These are phyloP conservation scores for Eriocheir sinensis DNA, from an alignment of 1,140 invertebrate genomes.

Conservation along the genomic window DNA sequence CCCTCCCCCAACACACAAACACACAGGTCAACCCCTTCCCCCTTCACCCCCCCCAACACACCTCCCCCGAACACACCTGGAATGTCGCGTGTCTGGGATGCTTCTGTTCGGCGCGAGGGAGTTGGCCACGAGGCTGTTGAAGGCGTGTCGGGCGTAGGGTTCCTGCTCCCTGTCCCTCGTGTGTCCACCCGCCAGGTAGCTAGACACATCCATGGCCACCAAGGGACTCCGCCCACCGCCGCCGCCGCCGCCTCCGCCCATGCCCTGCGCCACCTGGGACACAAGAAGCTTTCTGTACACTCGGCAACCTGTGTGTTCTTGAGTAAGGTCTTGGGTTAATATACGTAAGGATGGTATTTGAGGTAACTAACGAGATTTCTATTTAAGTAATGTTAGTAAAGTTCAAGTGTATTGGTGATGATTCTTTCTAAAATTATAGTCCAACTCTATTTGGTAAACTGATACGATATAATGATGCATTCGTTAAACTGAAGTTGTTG, in stretches of 20 bases:
- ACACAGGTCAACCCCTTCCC: too few relatives aligned
- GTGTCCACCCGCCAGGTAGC: conserved; percentile 39
- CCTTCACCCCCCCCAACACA: too few relatives aligned
- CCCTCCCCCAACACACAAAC: too few relatives aligned
- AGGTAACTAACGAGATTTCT: too few relatives aligned
- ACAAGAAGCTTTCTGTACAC: background rate
- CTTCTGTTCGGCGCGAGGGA: background rate
- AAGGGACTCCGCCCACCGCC: background rate
- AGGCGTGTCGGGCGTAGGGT: conserved; percentile 53
- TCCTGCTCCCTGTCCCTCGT: conserved; percentile 40
- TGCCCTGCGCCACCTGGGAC: background rate
- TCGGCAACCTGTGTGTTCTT: background rate
- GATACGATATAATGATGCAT: too few relatives aligned
- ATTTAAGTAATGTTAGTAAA: too few relatives aligned
- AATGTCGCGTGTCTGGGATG: conserved; percentile 32
- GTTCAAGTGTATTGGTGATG: too few relatives aligned
- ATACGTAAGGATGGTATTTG: background rate
- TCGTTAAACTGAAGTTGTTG: too few relatives aligned
- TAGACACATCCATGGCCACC: background rate
- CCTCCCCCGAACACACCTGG: background rate
- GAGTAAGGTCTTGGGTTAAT: background rate
- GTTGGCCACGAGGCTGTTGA: conserved; percentile 32
- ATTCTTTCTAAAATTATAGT: too few relatives aligned
- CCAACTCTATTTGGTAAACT: too few relatives aligned
- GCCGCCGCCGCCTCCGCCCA: background rate